Evolutionary conservation across 2,797 vertebrate species (phyloP), one percentile per base, ranked within the genome.

Genomic region (Mionectes olivaceus): DNA sequence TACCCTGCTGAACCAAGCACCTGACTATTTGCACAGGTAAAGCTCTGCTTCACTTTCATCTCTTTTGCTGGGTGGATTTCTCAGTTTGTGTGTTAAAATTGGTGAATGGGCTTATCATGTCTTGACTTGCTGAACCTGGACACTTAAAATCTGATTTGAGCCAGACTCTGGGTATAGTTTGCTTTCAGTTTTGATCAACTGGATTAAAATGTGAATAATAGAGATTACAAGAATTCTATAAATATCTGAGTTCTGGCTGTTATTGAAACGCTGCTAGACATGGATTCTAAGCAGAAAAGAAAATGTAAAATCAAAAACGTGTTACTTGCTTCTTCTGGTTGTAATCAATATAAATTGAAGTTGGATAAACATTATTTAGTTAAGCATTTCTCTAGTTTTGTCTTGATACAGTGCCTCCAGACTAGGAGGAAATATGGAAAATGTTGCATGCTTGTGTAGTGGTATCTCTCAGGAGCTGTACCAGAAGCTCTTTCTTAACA

Each of bases 1-100:
- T 97, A 99, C 99, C 39, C 98, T 99, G 96, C 98, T 99, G 91
- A 99, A 99, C 98, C 99, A 99, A 98, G 99, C 99, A 69, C 99
- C 99, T 24, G 99, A 99, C 97, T 99, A 99, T 96, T 98, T 99
- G 95, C 99, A 99, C 98, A 99, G 99, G 99, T 98, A 96, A 86
- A 67, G 16, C 27, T 70, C 33, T 19, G 7, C 57, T 90, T 78
- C 19, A 1, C 46, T 82, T 32, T 5, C 2, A 37, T 24, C 71
- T 53, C 17, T 18, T 60, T 53, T 61, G 52, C 46, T 43, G 0
- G 7, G 24, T 63, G 39, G 12, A 17, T 85, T 65, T 47, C 32
- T 78, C 30, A 15, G 24, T 27, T 59, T 35, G 5, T 30, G 1
- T 89, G 39, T 32, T 76, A 39, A 35, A 83, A 46, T n/a, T 23